Conservation (phyloP, 2,888 invertebrate species). For the Lasioglossum leucozonium region DNA sequence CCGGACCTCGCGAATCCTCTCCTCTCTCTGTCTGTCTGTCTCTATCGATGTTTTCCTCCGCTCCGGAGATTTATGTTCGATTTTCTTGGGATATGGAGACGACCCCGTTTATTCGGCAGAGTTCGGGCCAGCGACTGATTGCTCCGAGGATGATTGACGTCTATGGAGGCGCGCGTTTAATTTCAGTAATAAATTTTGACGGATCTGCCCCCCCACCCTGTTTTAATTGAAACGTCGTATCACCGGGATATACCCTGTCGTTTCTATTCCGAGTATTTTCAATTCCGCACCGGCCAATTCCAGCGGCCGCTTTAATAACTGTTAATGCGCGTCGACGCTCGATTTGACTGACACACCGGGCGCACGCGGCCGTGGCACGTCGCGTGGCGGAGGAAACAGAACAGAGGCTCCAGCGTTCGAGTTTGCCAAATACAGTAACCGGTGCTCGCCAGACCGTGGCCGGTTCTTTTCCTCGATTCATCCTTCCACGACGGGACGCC, state of each 20-base stretch:
- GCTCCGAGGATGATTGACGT: constrained; percentile 32
- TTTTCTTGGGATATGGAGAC: not conserved
- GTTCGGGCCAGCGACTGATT: constrained; percentile 26
- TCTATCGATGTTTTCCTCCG: constrained; percentile 17
- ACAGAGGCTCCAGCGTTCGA: constrained; percentile 19
- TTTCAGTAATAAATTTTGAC: constrained; percentile 47
- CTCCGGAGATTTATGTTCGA: constrained; percentile 11
- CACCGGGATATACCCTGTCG: not conserved
- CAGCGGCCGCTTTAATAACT: constrained; percentile 39
- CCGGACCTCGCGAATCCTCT: constrained; percentile 34
- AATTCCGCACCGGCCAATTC: constrained; percentile 32
- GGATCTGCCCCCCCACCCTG: not conserved
- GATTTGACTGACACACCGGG: constrained; percentile 45
- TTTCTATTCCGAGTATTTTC: constrained; percentile 27
- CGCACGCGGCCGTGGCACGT: not conserved
- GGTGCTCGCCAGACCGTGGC: constrained; percentile 61
- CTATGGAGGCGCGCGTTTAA: constrained; percentile 26
- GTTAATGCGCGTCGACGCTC: constrained; percentile 47
- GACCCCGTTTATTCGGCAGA: not conserved
- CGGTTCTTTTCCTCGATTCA: constrained; percentile 58
- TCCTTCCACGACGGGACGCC: constrained; percentile 29
- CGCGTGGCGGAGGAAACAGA: constrained; percentile 2
- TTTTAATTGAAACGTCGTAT: constrained; percentile 47
- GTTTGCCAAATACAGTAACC: constrained; percentile 59
- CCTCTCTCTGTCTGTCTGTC: not conserved